phyloP scores from a whole-genome alignment of 2,888 invertebrate genomes.

The Coremacera marginata region DNA sequence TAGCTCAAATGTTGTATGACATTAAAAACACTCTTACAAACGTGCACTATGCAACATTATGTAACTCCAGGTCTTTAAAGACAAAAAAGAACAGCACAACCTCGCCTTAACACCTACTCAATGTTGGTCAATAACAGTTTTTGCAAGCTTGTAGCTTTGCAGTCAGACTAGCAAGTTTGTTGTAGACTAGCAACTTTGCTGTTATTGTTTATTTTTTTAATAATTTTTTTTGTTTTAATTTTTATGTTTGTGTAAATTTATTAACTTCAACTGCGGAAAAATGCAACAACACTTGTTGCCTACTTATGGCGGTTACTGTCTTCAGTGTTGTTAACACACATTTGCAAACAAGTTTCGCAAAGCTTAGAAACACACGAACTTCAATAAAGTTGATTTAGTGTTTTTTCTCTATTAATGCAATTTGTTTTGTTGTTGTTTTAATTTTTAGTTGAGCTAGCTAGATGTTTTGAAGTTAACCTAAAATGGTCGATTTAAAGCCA shows the following conservation, averaged over 20 bases:
- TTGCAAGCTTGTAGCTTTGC: no score
- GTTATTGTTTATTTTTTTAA: not conserved
- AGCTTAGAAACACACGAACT: no score
- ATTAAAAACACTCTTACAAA: no score
- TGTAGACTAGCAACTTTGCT: not conserved
- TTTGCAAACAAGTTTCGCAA: not conserved
- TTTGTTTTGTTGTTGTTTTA: not conserved
- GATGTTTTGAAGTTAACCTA: no score
- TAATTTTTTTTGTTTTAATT: not conserved
- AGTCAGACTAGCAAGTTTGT: no score
- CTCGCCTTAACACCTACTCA: not conserved
- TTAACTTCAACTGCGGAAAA: not conserved
- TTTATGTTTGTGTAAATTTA: not conserved
- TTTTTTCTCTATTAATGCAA: not conserved
- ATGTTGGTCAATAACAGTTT: no score
- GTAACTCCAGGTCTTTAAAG: not conserved
- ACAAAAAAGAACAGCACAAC: not conserved
- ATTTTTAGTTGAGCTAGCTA: no score
- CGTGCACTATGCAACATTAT: not conserved
- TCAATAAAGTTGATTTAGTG: not conserved
- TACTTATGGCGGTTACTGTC: not conserved
- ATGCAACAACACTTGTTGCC: not conserved
- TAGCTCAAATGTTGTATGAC: no score
- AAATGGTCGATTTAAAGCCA: no score
- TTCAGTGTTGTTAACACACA: constrained; percentile 1